Percentiles rank a stretch among this genome's conserved stretches.
Conservation (phyloP, 2,888 invertebrate species). For the Sinhomidia bicolor region DNA sequence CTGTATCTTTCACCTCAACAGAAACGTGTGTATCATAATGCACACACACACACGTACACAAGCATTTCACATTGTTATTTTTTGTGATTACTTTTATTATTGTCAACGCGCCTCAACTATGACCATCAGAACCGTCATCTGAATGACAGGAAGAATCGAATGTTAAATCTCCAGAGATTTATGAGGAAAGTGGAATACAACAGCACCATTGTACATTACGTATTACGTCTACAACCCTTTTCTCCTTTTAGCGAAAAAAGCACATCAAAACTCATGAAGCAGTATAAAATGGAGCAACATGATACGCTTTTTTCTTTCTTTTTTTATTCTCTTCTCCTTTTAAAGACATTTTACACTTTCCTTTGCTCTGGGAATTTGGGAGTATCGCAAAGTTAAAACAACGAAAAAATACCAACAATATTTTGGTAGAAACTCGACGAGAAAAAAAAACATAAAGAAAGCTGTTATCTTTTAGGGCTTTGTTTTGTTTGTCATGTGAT, state of each 20-base stretch:
- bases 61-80: neutral
- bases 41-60: too few species aligned
- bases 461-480: neutral
- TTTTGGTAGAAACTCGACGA: neutral
- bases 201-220: conserved; percentile 13
- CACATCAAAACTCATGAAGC: conserved; percentile 19
- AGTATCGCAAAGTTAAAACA: conserved; percentile 45
- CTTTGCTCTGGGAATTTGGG: conserved; percentile 53
- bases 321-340: neutral
- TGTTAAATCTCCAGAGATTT: conserved; percentile 52
- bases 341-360: conserved; percentile 30
- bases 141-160: conserved; percentile 60
- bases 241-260: conserved; percentile 14
- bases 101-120: conserved; percentile 28
- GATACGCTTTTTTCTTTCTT: neutral
- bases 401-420: neutral
- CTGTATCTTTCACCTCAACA: neutral
- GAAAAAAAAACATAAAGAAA: neutral
- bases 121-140: conserved; percentile 38
- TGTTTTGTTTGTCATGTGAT: conserved; percentile 45
- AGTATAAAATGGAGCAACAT: conserved; percentile 32
- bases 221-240: conserved; percentile 24
- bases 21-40: too few species aligned
- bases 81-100: conserved; percentile 63
- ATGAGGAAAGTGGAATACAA: neutral